Percentiles rank a stretch among this genome's conserved stretches.
Evolutionary conservation across 2,113 vertebrate genomes (phyloP).

Genomic region (Neogobius melanostomus): DNA sequence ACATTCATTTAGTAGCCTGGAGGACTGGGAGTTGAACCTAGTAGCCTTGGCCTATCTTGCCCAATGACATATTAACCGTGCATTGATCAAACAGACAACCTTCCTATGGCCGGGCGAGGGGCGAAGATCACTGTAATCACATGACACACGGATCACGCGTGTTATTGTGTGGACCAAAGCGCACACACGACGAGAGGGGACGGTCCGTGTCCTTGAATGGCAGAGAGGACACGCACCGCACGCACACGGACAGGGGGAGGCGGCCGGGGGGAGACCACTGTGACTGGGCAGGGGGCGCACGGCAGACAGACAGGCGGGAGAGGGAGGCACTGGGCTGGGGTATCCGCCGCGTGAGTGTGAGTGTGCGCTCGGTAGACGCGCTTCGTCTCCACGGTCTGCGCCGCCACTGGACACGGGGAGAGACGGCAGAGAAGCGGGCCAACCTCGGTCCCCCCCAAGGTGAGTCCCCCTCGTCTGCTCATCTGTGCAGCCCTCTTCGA

Average conservation of each 20-base stretch:
- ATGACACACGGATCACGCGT: no score
- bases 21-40: no score
- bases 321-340: constrained; percentile 53
- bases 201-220: neutral
- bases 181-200: neutral
- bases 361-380: constrained; percentile 3
- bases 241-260: constrained; percentile 16
- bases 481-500: neutral
- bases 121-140: no score
- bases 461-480: constrained; percentile 1
- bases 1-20: no score
- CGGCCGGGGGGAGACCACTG: constrained; percentile 62
- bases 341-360: constrained; percentile 61
- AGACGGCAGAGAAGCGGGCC: neutral
- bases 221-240: neutral
- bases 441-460: constrained; percentile 1
- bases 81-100: no score
- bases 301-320: constrained; percentile 40
- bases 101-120: no score
- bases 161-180: no score
- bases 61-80: no score
- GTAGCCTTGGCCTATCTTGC: no score
- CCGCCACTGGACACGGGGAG: neutral
- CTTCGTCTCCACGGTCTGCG: neutral
- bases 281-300: constrained; percentile 44